Conservation (phyloP, 2,797 vertebrate species). For the Protonibea diacanthus region DNA sequence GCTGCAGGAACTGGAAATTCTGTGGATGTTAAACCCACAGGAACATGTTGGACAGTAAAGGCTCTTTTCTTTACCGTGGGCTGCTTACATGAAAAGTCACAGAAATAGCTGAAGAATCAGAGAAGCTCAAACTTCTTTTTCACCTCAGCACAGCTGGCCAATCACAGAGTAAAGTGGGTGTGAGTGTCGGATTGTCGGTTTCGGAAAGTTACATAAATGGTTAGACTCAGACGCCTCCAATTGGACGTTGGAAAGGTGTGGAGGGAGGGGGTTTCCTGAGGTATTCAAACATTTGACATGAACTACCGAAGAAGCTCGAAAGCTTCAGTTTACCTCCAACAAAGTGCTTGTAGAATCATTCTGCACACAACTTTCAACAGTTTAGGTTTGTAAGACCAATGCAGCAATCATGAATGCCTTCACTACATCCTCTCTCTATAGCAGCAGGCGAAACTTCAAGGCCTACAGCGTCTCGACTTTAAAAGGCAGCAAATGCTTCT, state of each 20-base stretch:
- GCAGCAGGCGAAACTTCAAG: background rate
- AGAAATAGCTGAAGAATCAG: background rate
- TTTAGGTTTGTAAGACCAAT: background rate
- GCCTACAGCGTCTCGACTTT: no score
- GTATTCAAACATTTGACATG: background rate
- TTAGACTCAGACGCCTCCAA: no score
- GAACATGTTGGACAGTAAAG: background rate
- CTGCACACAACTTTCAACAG: background rate
- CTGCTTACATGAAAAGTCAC: background rate
- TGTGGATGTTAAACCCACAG: background rate
- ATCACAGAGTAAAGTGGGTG: background rate
- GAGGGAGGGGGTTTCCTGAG: no score
- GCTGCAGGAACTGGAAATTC: no score
- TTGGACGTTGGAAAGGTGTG: no score
- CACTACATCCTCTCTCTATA: background rate
- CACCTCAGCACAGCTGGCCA: background rate
- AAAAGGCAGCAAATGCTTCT: background rate
- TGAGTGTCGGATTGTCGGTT: no score
- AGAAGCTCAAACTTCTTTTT: background rate
- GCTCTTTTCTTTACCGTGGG: background rate
- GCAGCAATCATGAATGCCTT: background rate
- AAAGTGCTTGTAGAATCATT: constrained; percentile 1
- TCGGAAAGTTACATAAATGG: no score
- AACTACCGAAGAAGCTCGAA: background rate
- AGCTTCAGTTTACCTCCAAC: background rate